These are phyloP conservation scores for Poecilia latipinna DNA, from an alignment of 2,113 vertebrate genomes.

Conservation along the genomic window DNA sequence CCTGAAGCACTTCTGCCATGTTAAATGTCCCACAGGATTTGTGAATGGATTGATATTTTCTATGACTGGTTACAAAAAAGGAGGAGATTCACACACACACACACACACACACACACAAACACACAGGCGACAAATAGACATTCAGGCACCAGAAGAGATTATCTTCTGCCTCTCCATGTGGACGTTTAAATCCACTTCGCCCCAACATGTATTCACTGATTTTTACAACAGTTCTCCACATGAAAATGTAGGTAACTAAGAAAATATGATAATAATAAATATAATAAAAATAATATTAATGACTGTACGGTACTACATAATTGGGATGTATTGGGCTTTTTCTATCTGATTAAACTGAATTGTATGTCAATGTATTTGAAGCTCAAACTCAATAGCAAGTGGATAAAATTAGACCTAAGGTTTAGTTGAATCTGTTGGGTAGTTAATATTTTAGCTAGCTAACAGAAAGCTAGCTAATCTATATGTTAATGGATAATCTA, in stretches of 20 bases:
- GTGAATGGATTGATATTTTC: slow-evolving; percentile 41
- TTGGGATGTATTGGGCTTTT: too few species aligned
- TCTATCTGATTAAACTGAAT: too few species aligned
- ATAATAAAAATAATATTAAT: not conserved
- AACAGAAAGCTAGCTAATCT: too few species aligned
- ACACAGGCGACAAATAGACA: not conserved
- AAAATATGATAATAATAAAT: not conserved
- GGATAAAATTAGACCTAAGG: not conserved
- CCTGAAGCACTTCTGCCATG: slow-evolving; percentile 55
- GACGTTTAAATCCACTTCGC: not conserved
- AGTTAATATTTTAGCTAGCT: not conserved
- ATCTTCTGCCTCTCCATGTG: slow-evolving; percentile 5
- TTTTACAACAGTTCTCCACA: not conserved
- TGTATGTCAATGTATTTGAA: not conserved
- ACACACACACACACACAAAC: not conserved
- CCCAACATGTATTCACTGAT: not conserved
- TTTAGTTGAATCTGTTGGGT: not conserved
- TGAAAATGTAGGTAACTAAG: not conserved
- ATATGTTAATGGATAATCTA: too few species aligned
- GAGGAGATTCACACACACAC: not conserved
- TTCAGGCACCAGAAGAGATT: not conserved
- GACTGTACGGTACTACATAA: not conserved
- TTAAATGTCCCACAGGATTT: slow-evolving; percentile 50
- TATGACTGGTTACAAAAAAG: slow-evolving; percentile 26
- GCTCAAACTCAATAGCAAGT: not conserved